Evolutionary conservation across 2,888 invertebrate species (phyloP).

Genomic region (Diachrysia chrysitis): DNA sequence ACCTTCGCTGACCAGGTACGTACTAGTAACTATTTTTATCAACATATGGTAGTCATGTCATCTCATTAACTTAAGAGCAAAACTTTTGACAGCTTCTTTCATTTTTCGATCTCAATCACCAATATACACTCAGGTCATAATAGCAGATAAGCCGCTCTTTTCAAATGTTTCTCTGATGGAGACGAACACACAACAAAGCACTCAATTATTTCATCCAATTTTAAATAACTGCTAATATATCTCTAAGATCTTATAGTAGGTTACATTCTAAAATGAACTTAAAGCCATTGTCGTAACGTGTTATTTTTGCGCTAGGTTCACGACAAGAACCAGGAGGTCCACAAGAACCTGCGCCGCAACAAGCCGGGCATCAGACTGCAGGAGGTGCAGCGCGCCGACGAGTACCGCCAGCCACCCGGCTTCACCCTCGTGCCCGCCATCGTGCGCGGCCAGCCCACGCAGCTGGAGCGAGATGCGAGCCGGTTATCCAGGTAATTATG

Average conservation of each 20-base stretch:
- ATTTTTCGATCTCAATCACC: too few relatives aligned
- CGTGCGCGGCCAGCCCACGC: slow-evolving; percentile 78
- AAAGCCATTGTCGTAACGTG: not conserved
- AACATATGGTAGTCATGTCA: too few relatives aligned
- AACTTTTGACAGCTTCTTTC: too few relatives aligned
- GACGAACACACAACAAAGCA: too few relatives aligned
- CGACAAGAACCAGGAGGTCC: slow-evolving; percentile 91
- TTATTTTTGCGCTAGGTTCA: slow-evolving; percentile 87
- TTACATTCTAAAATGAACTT: not conserved
- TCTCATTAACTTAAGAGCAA: too few relatives aligned
- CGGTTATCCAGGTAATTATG: slow-evolving; percentile 80
- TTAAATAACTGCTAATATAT: too few relatives aligned
- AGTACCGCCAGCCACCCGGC: slow-evolving; percentile 90
- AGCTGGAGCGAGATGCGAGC: slow-evolving; percentile 80
- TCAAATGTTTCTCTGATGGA: too few relatives aligned
- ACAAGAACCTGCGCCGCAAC: slow-evolving; percentile 90
- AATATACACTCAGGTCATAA: too few relatives aligned
- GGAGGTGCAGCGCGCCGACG: slow-evolving; percentile 88
- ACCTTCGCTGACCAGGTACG: slow-evolving; percentile 84
- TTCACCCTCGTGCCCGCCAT: slow-evolving; percentile 90
- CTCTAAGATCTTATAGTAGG: too few relatives aligned
- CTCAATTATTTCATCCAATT: too few relatives aligned
- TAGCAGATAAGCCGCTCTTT: too few relatives aligned
- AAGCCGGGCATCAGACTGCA: slow-evolving; percentile 89
- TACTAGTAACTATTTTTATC: not conserved